phyloP scores from a whole-genome alignment of 2,797 vertebrate species.

The Sebastes trivittatus region DNA sequence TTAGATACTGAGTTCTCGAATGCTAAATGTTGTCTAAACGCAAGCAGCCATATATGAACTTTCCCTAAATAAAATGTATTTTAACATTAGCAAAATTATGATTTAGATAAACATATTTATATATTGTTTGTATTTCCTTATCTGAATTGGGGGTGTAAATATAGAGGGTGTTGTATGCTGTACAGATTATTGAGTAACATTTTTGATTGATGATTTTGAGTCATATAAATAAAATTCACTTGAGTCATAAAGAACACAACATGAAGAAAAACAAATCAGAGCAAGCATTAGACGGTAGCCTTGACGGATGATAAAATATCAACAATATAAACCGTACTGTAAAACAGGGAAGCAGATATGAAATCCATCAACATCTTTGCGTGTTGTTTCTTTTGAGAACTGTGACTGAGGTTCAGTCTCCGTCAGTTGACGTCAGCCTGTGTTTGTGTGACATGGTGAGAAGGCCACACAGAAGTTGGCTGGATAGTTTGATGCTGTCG shows the following conservation, averaged over 20 bases:
- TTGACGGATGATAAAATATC: not conserved
- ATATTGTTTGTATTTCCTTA: not conserved
- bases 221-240: not conserved
- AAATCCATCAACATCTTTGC: not conserved
- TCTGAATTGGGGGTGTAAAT: not conserved
- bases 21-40: too few species aligned
- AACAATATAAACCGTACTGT: not conserved
- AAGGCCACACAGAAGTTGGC: slow-evolving; percentile 49
- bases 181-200: not conserved
- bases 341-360: not conserved
- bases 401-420: slow-evolving; percentile 3
- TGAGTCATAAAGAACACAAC: not conserved
- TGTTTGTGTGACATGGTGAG: slow-evolving; percentile 25
- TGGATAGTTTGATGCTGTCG: slow-evolving; percentile 40
- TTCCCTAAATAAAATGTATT: not conserved
- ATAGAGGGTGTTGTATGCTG: not conserved
- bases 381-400: slow-evolving; percentile 1
- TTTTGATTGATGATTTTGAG: not conserved
- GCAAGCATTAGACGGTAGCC: not conserved
- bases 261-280: not conserved
- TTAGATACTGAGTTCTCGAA: not conserved
- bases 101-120: not conserved
- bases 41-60: not conserved
- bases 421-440: not conserved
- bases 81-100: not conserved